Conservation (phyloP, 2,888 invertebrate species). For the Hymenopus coronatus region DNA sequence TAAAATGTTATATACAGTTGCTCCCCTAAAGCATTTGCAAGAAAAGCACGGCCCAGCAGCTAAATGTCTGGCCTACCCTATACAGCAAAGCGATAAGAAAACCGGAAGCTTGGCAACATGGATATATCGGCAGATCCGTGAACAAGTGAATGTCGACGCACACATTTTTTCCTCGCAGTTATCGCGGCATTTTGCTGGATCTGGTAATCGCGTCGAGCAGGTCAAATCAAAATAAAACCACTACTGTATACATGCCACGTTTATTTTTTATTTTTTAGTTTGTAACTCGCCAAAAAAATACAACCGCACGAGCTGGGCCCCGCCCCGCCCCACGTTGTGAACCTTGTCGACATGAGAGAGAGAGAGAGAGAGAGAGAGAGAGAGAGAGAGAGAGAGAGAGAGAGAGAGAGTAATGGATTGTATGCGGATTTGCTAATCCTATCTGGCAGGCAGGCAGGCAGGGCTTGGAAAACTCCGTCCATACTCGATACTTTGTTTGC, state of each 20-base stretch:
- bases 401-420: background rate
- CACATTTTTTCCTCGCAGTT: background rate
- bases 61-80: too few relatives aligned
- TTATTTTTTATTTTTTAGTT: background rate
- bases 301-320: background rate
- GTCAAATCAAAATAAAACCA: background rate
- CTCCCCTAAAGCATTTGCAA: too few relatives aligned
- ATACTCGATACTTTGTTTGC: slow-evolving; percentile 10
- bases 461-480: background rate
- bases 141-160: background rate
- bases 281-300: background rate
- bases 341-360: background rate
- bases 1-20: too few relatives aligned
- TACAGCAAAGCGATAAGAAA: background rate
- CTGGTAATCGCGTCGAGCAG: background rate
- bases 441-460: background rate
- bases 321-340: background rate
- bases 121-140: background rate
- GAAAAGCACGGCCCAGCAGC: too few relatives aligned
- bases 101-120: background rate
- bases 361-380: too few relatives aligned
- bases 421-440: background rate
- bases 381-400: too few relatives aligned
- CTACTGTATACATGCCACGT: background rate
- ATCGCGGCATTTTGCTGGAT: background rate